phyloP scores from a whole-genome alignment of 2,888 invertebrate species.

The Melitaea athalia region DNA sequence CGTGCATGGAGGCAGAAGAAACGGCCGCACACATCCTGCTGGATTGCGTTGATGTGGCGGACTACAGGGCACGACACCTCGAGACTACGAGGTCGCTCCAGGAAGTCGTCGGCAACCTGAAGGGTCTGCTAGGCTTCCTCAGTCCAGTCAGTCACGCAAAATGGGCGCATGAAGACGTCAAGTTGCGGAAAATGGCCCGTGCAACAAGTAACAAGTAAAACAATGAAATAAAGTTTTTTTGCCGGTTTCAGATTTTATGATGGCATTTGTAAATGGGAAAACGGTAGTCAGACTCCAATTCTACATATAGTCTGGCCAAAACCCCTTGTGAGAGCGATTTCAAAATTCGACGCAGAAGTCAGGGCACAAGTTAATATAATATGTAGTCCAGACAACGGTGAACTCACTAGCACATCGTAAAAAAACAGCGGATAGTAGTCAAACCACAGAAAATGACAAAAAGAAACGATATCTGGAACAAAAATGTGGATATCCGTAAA shows the following conservation, averaged over 20 bases:
- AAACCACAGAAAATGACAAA: conserved; percentile 45
- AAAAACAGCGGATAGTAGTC: conserved; percentile 39
- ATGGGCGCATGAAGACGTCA: no score
- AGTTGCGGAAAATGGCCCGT: no score
- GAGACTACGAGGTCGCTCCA: no score
- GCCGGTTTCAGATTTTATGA: conserved; percentile 89
- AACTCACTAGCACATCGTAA: conserved; percentile 56
- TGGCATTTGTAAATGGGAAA: conserved; percentile 98
- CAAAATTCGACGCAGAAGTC: conserved; percentile 93
- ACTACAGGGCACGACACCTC: no score
- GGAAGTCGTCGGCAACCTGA: no score
- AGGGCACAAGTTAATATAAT: conserved; percentile 91
- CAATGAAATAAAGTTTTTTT: no score
- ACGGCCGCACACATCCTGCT: no score
- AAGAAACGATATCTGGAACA: conserved; percentile 73
- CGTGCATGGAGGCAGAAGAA: no score
- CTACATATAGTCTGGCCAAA: conserved; percentile 98
- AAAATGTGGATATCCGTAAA: conserved; percentile 70
- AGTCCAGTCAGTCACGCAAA: no score
- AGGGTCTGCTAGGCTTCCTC: no score
- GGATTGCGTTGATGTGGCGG: no score
- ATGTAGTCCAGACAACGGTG: conserved; percentile 83
- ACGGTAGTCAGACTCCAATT: conserved; percentile 96
- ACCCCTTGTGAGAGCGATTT: conserved; percentile 95
- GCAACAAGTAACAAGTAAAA: no score